These are phyloP conservation scores for Pammene fasciana DNA, from an alignment of 2,888 invertebrate species.

Conservation along the genomic window DNA sequence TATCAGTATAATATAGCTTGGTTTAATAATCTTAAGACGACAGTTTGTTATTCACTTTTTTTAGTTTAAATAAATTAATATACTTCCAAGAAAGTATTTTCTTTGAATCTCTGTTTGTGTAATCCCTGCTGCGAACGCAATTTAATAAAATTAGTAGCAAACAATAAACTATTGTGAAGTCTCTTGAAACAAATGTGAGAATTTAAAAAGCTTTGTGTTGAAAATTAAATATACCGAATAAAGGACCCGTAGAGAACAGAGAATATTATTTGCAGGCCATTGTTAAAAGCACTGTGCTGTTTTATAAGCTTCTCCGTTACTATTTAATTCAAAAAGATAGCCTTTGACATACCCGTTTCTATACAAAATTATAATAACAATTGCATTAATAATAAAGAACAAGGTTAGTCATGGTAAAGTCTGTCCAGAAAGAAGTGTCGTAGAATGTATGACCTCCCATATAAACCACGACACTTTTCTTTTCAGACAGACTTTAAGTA, in stretches of 20 bases:
- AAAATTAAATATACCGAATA: constrained; percentile 59
- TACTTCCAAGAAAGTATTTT: not conserved
- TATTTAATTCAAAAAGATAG: not conserved
- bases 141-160: constrained; percentile 1
- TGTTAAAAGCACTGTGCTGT: constrained; percentile 40
- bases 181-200: constrained; percentile 52
- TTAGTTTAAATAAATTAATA: too few species aligned
- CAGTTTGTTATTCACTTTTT: too few species aligned
- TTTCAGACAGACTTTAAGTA: too few species aligned
- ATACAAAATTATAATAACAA: not conserved
- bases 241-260: constrained; percentile 46
- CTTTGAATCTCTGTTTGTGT: not conserved
- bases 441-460: too few species aligned
- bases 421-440: too few species aligned
- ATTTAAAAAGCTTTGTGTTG: constrained; percentile 57
- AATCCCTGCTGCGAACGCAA: constrained; percentile 6
- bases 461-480: too few species aligned
- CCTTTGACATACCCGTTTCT: not conserved
- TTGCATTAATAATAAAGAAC: too few species aligned
- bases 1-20: too few species aligned
- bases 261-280: constrained; percentile 48
- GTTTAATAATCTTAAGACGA: too few species aligned
- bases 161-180: constrained; percentile 43
- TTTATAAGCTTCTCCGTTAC: not conserved
- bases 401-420: too few species aligned